These are phyloP conservation scores for Apodemia mormo DNA, from an alignment of 2,888 invertebrate species.

Conservation along the genomic window DNA sequence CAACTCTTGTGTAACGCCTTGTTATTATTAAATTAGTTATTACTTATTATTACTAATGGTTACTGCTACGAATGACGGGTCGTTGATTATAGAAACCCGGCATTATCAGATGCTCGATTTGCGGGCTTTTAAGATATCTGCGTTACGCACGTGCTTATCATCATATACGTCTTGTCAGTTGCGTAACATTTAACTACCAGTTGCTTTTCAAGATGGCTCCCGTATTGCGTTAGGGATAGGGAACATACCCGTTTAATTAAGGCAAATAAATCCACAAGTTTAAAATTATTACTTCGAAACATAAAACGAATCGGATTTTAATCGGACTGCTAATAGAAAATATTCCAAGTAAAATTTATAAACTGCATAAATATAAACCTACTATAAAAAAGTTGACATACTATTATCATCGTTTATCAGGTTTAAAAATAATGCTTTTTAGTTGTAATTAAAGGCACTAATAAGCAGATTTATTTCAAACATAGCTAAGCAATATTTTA, in stretches of 20 bases:
- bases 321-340: no score
- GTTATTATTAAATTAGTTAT: no score
- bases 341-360: neutral
- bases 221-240: neutral
- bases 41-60: no score
- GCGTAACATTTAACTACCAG: neutral
- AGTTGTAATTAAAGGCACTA: no score
- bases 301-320: neutral
- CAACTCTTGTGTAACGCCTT: no score
- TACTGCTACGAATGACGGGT: no score
- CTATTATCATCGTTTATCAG: neutral
- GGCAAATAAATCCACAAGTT: neutral
- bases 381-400: neutral
- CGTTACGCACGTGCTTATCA: neutral
- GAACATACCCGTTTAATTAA: neutral
- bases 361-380: neutral
- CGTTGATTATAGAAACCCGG: no score
- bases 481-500: neutral
- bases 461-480: neutral
- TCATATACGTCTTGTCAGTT: neutral
- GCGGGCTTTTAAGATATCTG: no score
- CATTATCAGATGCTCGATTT: no score
- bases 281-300: neutral
- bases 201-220: constrained; percentile 3
- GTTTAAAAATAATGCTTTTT: no score